Conservation (phyloP, 2,888 invertebrate genomes). For the Pandemis heparana region DNA sequence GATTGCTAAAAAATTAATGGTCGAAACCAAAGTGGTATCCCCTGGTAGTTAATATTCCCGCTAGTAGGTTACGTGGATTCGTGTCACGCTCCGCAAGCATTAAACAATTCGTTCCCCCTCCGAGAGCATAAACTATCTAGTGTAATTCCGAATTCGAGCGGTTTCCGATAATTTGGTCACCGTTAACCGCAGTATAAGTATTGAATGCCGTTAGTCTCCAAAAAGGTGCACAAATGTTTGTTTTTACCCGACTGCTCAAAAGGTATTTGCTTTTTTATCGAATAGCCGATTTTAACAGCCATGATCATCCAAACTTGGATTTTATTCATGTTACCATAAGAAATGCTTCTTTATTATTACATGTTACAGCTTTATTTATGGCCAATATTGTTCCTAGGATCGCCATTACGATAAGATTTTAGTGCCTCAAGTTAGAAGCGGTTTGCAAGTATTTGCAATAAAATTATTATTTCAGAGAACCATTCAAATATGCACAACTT, state of each 20-base stretch:
- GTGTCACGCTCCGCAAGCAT: constrained; percentile 65
- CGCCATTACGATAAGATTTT: neutral
- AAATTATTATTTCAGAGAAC: constrained; percentile 3
- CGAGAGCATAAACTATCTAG: constrained; percentile 51
- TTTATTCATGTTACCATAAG: constrained; percentile 6
- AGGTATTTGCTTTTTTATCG: constrained; percentile 3
- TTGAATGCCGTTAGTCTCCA: constrained; percentile 41
- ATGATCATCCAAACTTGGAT: constrained; percentile 6
- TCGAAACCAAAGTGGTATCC: neutral
- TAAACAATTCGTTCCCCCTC: constrained; percentile 50
- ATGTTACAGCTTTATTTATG: constrained; percentile 7
- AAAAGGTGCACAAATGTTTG: constrained; percentile 41
- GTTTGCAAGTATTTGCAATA: constrained; percentile 1
- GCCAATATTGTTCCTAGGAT: constrained; percentile 7
- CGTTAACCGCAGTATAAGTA: constrained; percentile 60
- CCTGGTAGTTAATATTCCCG: neutral
- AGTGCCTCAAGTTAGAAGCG: constrained; percentile 15
- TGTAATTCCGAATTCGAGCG: constrained; percentile 64
- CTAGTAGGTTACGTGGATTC: constrained; percentile 59
- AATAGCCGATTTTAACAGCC: constrained; percentile 14
- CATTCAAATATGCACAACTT: neutral
- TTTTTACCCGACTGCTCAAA: neutral
- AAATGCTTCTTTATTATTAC: neutral
- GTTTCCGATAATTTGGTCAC: constrained; percentile 76
- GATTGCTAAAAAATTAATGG: neutral